Evolutionary conservation across 2,888 invertebrate genomes (phyloP), one percentile per base, ranked within the genome.

Genomic region (Stictocephala bisonia): DNA sequence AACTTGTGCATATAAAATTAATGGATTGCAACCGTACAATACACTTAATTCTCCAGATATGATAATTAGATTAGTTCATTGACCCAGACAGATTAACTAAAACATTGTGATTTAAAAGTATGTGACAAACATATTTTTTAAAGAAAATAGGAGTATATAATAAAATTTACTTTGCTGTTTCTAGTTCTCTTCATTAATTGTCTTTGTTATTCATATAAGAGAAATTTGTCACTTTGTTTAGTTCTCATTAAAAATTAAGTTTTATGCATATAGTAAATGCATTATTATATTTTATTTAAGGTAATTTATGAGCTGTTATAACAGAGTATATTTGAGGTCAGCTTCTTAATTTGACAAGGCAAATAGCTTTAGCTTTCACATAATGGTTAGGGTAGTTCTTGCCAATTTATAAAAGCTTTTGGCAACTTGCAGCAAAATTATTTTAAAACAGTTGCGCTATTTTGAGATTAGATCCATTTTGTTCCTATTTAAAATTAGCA

Each of bases 401-500:
- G 56, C 64, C 64, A 64, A 64, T 44, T 7, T 64, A 64, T 64
- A 64, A 64, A 64, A 64, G 64, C 44, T 64, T 64, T 44, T 64
- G 64, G 64, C 64, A 64, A 44, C 64, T 27, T 15, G 44, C 64
- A 44, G 44, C 44, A 40, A 24, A n/a, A 41, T 64, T 64, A 64
- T 64, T 64, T 64, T 44, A 15, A 64, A 64, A 24, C 27, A 44
- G 41, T 41, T 64, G 41, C 44, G 22, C 64, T 64, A 64, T 44
- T 64, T 44, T 27, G n/a, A 40, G 27, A 41, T 26, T 26, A 24
- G 27, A 64, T 64, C 44, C n/a, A n/a, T n/a, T n/a, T n/a, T n/a
- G n/a, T n/a, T n/a, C n/a, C n/a, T n/a, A n/a, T n/a, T n/a, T n/a
- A n/a, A n/a, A n/a, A n/a, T n/a, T n/a, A n/a, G n/a, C n/a, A n/a